These are phyloP conservation scores for Hirtodrosophila alboralis DNA, from an alignment of 2,888 invertebrate genomes.

Conservation along the genomic window DNA sequence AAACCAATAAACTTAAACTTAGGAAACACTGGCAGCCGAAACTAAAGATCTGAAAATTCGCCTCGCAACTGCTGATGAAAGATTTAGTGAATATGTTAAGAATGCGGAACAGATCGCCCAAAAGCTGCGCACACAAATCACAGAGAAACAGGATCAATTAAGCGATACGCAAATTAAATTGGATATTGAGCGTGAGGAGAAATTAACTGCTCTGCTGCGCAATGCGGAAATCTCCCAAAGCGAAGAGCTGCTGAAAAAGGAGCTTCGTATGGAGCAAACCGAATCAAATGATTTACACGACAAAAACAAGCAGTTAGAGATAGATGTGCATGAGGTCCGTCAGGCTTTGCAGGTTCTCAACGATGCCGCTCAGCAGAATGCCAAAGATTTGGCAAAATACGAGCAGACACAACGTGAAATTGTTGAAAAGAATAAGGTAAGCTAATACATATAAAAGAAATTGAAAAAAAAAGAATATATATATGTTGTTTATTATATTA, in stretches of 20 bases:
- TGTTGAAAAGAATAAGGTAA: constrained; percentile 87
- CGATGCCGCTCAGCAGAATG: constrained; percentile 63
- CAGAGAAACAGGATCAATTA: constrained; percentile 77
- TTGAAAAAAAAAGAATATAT: not conserved
- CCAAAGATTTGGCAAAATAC: constrained; percentile 68
- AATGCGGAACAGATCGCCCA: constrained; percentile 81
- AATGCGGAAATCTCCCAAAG: constrained; percentile 93
- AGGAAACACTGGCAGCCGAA: constrained; percentile 81
- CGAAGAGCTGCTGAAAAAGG: constrained; percentile 90
- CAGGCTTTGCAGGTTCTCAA: constrained; percentile 67
- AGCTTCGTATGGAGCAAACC: constrained; percentile 89
- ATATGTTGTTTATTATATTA: not conserved
- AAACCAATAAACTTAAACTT: constrained; percentile 35
- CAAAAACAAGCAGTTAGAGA: constrained; percentile 85
- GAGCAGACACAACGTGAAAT: constrained; percentile 85
- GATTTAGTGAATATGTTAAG: constrained; percentile 82
- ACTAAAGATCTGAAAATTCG: constrained; percentile 79
- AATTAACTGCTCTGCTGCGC: constrained; percentile 89
- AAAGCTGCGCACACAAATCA: constrained; percentile 76
- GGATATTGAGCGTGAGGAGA: constrained; percentile 88
- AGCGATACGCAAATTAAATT: constrained; percentile 68
- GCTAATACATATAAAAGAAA: constrained; percentile 45
- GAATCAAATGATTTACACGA: constrained; percentile 85
- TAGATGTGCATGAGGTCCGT: constrained; percentile 84
- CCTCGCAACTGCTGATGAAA: constrained; percentile 81